Evolutionary conservation across 2,888 invertebrate genomes (phyloP).

Genomic region (Tillus elongatus): DNA sequence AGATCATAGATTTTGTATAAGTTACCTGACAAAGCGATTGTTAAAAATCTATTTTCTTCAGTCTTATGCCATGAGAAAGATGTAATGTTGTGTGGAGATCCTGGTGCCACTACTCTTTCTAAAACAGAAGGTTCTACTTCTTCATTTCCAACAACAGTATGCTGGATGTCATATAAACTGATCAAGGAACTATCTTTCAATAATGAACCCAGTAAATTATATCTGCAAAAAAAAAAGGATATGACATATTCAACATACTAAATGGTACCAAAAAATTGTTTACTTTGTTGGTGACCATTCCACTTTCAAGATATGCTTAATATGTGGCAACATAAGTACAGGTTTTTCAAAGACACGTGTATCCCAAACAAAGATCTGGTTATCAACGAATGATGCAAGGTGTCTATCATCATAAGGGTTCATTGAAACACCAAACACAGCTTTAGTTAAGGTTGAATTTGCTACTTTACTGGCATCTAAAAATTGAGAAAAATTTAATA

Average conservation of each 20-base stretch:
- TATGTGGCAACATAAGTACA: slow-evolving; percentile 59
- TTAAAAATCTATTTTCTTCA: slow-evolving; percentile 68
- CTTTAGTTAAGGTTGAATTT: slow-evolving; percentile 63
- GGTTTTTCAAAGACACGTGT: slow-evolving; percentile 78
- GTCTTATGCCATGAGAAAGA: slow-evolving; percentile 84
- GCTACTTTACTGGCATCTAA: slow-evolving; percentile 65
- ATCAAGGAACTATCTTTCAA: slow-evolving; percentile 69
- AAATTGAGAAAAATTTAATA: too few species aligned
- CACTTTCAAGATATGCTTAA: slow-evolving; percentile 62
- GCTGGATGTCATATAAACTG: slow-evolving; percentile 79
- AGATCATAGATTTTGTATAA: too few species aligned
- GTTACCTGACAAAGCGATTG: slow-evolving; percentile 51
- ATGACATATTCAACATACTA: background rate
- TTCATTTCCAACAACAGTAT: slow-evolving; percentile 57
- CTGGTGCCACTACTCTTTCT: slow-evolving; percentile 55
- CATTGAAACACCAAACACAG: slow-evolving; percentile 72
- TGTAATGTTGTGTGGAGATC: slow-evolving; percentile 46
- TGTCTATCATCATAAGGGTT: slow-evolving; percentile 71
- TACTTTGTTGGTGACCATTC: slow-evolving; percentile 84
- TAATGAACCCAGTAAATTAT: slow-evolving; percentile 70
- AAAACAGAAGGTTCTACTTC: slow-evolving; percentile 67
- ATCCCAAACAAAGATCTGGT: slow-evolving; percentile 81
- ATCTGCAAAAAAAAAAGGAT: slow-evolving; percentile 41
- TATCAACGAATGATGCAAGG: slow-evolving; percentile 76
- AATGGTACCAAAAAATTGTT: background rate